Evolutionary conservation across 2,113 vertebrate genomes (phyloP), one percentile per base, ranked within the genome.

Genomic region (Hippoglossus stenolepis): DNA sequence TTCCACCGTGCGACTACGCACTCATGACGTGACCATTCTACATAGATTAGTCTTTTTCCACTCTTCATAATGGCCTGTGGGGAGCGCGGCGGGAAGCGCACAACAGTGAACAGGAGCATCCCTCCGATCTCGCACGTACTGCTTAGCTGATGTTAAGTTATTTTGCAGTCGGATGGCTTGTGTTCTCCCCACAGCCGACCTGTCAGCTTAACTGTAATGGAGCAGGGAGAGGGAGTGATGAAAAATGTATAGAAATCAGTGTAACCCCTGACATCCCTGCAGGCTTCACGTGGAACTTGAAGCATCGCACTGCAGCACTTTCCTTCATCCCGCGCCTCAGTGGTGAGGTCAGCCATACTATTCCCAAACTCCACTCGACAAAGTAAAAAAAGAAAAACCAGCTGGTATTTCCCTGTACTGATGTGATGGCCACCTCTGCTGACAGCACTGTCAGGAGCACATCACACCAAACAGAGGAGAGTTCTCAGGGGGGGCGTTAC

Each of bases 241-340:
- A 88, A 84, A 86, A 85, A 83, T 86, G 67, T 64, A 77, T 59
- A 72, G 79, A 76, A 87, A 85, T 81, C 61, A 61, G 63, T 66
- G 70, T 68, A 76, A 70, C 68, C 65, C 24, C 21, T 1, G 8
- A 65, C 51, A 65, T 77, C 56, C 6, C 45, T 47, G 54, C 3
- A 14, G 75, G 71, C 65, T 43, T 17, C 24, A 31, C 70, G 56
- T 62, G 68, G 40, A 68, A 68, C 24, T 56, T 51, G 15, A 73
- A 64, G 72, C 63, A 57, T 73, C 61, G 12, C 17, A 9, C 43
- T 72, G 58, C 69, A 56, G n/a, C 12, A 18, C 13, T 57, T 57
- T 82, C 18, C 51, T 59, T 13, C 20, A 51, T 20, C 14, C 20
- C 2, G 47, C 2, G 0, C 23, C 58, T 28, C n/a, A 45, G 20